Evolutionary conservation across 2,888 invertebrate species (phyloP).

Genomic region (Agrotis clavis): DNA sequence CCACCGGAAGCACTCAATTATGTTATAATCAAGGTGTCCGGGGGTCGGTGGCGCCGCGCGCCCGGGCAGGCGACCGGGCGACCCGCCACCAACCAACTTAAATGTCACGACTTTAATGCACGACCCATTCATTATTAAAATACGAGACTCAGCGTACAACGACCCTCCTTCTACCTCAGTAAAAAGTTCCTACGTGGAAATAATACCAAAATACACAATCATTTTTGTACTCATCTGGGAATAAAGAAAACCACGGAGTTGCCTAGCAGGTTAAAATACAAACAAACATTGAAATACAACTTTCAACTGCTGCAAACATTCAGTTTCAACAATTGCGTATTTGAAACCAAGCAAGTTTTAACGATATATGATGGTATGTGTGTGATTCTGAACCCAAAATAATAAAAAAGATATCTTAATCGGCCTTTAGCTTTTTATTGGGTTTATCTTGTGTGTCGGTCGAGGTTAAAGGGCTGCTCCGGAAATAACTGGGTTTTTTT

Average conservation of each 20-base stretch:
- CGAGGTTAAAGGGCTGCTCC: conserved; percentile 49
- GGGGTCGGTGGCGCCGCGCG: conserved; percentile 50
- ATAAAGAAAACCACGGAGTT: conserved; percentile 34
- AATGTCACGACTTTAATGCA: conserved; percentile 75
- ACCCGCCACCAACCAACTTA: conserved; percentile 64
- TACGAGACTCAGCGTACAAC: conserved; percentile 65
- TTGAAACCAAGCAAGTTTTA: conserved; percentile 44
- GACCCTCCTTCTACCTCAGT: conserved; percentile 61
- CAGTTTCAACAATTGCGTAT: conserved; percentile 23
- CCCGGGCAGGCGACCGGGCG: conserved; percentile 27
- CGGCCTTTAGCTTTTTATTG: conserved; percentile 56
- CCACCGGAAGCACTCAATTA: conserved; percentile 86
- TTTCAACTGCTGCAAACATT: conserved; percentile 32
- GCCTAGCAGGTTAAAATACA: conserved; percentile 32
- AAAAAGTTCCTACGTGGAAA: conserved; percentile 69
- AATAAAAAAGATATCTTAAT: conserved; percentile 62
- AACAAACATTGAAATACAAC: conserved; percentile 27
- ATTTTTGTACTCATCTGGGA: conserved; percentile 45
- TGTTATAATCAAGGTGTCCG: conserved; percentile 81
- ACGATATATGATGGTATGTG: conserved; percentile 48
- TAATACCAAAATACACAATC: conserved; percentile 65
- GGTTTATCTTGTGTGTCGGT: conserved; percentile 49
- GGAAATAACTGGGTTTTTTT: conserved; percentile 35
- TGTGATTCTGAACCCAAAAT: conserved; percentile 56
- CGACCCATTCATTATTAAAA: conserved; percentile 77